Evolutionary conservation across 2,797 vertebrate genomes (phyloP), one percentile per base, ranked within the genome.

Genomic region (Gadopsis marmoratus): DNA sequence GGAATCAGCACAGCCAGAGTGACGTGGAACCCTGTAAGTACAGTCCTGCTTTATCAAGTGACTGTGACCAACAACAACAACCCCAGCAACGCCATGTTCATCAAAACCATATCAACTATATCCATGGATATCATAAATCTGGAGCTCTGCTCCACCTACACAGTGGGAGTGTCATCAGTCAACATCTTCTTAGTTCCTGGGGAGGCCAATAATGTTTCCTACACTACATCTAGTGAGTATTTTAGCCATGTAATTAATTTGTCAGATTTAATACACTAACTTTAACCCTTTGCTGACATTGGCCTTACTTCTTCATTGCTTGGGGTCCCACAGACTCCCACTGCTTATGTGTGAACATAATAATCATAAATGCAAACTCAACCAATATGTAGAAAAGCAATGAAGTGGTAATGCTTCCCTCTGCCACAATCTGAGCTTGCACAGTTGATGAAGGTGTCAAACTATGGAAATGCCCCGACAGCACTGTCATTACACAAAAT

Each of bases 21-120:
- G 45, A 82, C 78, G 4, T 97, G 96, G 96, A 23, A 54, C 9
- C 0, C 63, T 5, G 86, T 95, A 0, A 53, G 43, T 11, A 90
- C 84, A 23, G 95, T 96, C n/a, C 75, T 96, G 62, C 58, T 86
- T 56, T 97, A 96, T 77, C 92, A 90, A 77, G 93, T 97, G 61
- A 87, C 48, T 1, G 39, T 95, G 55, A 88, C 11, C 0, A 76
- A 94, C 0, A 76, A 94, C 5, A 85, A 88, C 45, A 73, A 82
- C 39, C 43, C 65, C 17, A 72, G 23, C 63, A 61, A 76, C 11
- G 0, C 31, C 3, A 70, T 81, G 0, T 35, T 92, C 31, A 56
- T 87, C 73, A 79, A 8, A n/a, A 89, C 84, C 17, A 88, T 91
- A 41, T 60, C 92, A 0, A 0, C 2, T 10, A 90, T 83, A 5